phyloP scores from a whole-genome alignment of 2,797 vertebrate species.

The Chrysolophus pictus region DNA sequence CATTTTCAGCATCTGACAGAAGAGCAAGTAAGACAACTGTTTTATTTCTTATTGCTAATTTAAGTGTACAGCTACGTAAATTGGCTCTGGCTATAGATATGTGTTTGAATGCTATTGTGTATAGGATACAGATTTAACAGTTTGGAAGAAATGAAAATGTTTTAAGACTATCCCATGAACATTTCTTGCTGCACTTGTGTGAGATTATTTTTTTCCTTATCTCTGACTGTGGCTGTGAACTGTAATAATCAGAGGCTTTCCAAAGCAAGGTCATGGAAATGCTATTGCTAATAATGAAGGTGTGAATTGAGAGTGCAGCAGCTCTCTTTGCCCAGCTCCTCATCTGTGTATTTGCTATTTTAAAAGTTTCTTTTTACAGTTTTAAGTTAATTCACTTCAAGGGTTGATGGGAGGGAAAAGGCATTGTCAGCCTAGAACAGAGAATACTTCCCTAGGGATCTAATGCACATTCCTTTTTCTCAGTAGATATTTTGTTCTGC shows the following conservation, averaged over 20 bases:
- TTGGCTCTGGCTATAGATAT: background rate
- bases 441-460: background rate
- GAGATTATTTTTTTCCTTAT: constrained; percentile 33
- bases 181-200: constrained; percentile 41
- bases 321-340: background rate
- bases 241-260: constrained; percentile 33
- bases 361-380: background rate
- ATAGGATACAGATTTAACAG: constrained; percentile 12
- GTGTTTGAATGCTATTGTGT: background rate
- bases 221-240: background rate
- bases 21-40: constrained; percentile 73
- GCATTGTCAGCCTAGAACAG: background rate
- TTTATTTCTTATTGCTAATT: constrained; percentile 5
- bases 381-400: constrained; percentile 21
- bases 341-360: constrained; percentile 1
- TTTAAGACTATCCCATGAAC: constrained; percentile 40
- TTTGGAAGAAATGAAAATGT: constrained; percentile 13
- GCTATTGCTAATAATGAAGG: constrained; percentile 17
- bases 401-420: background rate
- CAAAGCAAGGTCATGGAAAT: background rate
- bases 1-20: constrained; percentile 78
- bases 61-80: background rate
- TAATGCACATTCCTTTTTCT: constrained; percentile 21
- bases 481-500: constrained; percentile 2
- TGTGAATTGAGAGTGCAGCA: constrained; percentile 25